Percentiles rank a stretch among this genome's conserved stretches.
These are phyloP conservation scores for Calephelis perditalis DNA, from an alignment of 2,888 invertebrate species.

Conservation along the genomic window DNA sequence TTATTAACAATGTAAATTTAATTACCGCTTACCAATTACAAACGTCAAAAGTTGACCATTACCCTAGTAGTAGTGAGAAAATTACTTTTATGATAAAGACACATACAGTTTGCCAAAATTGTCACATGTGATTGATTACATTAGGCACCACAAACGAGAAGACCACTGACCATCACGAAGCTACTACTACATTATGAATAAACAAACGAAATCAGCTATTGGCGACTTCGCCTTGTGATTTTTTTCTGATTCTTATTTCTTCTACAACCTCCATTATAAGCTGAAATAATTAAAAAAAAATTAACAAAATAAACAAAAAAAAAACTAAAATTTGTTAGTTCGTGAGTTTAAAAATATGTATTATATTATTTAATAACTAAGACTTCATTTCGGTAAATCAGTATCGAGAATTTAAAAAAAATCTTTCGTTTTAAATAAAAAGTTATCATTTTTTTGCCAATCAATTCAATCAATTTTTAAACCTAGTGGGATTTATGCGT, in stretches of 20 bases:
- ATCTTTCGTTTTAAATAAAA: too few species aligned
- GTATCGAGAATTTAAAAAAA: too few species aligned
- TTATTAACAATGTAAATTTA: too few species aligned
- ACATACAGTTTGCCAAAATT: background rate
- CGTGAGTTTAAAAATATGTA: background rate
- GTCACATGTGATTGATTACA: background rate
- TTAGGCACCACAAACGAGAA: constrained; percentile 29
- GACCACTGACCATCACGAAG: constrained; percentile 23
- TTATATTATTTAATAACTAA: too few species aligned
- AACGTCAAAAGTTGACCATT: too few species aligned
- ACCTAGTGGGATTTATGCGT: too few species aligned
- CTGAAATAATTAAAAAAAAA: constrained; percentile 61
- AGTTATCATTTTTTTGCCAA: too few species aligned
- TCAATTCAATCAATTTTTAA: too few species aligned
- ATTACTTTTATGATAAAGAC: too few species aligned
- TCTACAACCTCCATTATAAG: constrained; percentile 75
- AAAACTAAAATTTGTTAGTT: constrained; percentile 6
- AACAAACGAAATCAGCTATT: constrained; percentile 48
- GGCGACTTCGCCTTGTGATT: constrained; percentile 60
- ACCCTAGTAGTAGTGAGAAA: too few species aligned
- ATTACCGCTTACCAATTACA: too few species aligned
- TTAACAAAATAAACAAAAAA: constrained; percentile 22
- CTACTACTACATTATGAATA: constrained; percentile 1
- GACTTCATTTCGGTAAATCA: too few species aligned
- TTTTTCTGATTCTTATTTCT: constrained; percentile 75